Percentiles rank a stretch among this genome's conserved stretches.
Conservation (phyloP, 1,140 invertebrate species). For the Saccostrea cuccullata region DNA sequence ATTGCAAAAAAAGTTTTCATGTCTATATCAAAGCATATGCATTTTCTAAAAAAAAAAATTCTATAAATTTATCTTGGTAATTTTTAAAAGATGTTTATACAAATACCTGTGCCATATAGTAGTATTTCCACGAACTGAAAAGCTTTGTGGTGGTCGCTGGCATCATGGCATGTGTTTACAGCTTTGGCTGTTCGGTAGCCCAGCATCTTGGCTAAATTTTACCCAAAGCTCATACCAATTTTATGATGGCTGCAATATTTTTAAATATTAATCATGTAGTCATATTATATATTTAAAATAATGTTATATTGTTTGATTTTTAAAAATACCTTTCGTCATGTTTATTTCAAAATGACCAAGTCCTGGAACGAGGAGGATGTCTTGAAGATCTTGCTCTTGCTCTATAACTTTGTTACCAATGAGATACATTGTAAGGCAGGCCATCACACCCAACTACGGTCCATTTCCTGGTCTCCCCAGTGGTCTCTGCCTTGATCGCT, state of each 20-base stretch:
- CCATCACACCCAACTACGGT: slow-evolving; percentile 40
- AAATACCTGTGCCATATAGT: slow-evolving; percentile 5
- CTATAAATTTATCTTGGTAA: neutral
- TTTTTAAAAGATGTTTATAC: neutral
- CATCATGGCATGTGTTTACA: neutral
- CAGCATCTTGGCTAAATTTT: slow-evolving; percentile 32
- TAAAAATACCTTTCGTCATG: slow-evolving; percentile 33
- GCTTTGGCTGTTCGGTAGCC: slow-evolving; percentile 3
- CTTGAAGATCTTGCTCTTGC: neutral
- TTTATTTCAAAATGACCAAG: slow-evolving; percentile 47
- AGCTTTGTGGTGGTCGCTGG: slow-evolving; percentile 47
- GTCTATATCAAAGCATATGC: neutral
- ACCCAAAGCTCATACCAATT: slow-evolving; percentile 26
- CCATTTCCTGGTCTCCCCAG: slow-evolving; percentile 14
- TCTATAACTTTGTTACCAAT: slow-evolving; percentile 8
- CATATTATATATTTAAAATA: neutral
- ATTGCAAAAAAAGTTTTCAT: neutral
- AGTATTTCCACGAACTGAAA: slow-evolving; percentile 38
- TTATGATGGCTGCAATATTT: slow-evolving; percentile 24
- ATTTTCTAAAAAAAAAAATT: neutral
- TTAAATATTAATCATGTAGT: neutral
- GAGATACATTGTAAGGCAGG: slow-evolving; percentile 26
- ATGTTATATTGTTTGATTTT: neutral
- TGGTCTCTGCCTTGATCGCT: neutral
- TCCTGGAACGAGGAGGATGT: slow-evolving; percentile 27